phyloP scores from a whole-genome alignment of 2,113 vertebrate genomes.

The Verasper variegatus region DNA sequence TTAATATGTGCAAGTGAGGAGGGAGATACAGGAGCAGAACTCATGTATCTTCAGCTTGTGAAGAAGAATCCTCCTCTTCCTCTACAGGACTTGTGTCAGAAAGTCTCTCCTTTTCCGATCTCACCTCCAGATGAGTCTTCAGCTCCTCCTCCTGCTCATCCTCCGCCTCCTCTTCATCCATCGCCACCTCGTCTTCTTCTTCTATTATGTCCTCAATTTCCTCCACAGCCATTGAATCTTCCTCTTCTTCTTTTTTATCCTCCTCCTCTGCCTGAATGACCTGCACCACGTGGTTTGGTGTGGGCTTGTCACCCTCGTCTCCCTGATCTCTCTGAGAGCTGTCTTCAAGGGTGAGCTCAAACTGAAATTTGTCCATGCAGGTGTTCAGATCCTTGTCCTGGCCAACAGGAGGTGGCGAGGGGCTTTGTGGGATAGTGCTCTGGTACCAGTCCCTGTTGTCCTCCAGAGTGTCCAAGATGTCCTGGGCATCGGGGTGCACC shows the following conservation, averaged over 20 bases:
- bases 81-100: constrained; percentile 83
- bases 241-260: constrained; percentile 63
- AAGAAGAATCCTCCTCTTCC: constrained; percentile 83
- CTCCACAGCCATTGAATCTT: constrained; percentile 66
- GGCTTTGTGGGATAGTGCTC: constrained; percentile 91
- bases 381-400: constrained; percentile 80
- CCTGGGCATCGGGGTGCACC: constrained; percentile 93
- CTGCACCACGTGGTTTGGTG: constrained; percentile 73
- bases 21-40: constrained; percentile 62
- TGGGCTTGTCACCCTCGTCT: constrained; percentile 49
- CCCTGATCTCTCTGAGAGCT: constrained; percentile 57
- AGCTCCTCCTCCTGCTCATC: constrained; percentile 77
- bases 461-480: constrained; percentile 92
- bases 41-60: constrained; percentile 85
- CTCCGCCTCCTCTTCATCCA: constrained; percentile 78
- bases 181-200: constrained; percentile 76
- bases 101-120: constrained; percentile 72
- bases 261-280: constrained; percentile 62
- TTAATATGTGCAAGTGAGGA: constrained; percentile 70
- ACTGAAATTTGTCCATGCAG: constrained; percentile 83
- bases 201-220: constrained; percentile 76
- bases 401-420: constrained; percentile 84
- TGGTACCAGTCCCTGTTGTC: constrained; percentile 97
- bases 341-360: constrained; percentile 82
- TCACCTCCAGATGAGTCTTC: constrained; percentile 62